phyloP scores from a whole-genome alignment of 2,888 invertebrate genomes.

The Neoaliturus tenellus region DNA sequence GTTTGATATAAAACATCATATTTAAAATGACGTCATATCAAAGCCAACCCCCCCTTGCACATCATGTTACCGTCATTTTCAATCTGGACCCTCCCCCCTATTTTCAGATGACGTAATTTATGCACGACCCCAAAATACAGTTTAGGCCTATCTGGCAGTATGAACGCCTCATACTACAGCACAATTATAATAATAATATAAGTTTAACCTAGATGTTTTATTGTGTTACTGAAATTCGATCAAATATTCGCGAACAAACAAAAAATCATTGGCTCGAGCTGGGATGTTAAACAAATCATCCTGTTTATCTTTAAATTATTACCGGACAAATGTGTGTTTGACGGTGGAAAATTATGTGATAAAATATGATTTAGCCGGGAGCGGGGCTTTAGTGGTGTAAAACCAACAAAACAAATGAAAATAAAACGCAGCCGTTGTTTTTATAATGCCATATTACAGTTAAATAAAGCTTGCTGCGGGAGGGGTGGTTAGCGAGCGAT shows the following conservation, averaged over 20 bases:
- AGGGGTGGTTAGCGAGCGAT: neutral
- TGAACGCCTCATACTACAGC: too few relatives aligned
- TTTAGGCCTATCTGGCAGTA: too few relatives aligned
- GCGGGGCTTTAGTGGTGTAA: neutral
- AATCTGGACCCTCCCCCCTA: too few relatives aligned
- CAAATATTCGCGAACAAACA: neutral
- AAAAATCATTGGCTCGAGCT: neutral
- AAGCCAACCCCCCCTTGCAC: too few relatives aligned
- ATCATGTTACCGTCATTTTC: too few relatives aligned
- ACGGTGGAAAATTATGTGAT: slow-evolving; percentile 5
- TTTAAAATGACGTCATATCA: too few relatives aligned
- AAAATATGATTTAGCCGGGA: slow-evolving; percentile 13
- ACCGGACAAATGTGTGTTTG: slow-evolving; percentile 19
- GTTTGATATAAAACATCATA: too few relatives aligned
- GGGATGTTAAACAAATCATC: slow-evolving; percentile 31
- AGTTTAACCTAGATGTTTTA: too few relatives aligned
- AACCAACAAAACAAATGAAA: slow-evolving; percentile 23
- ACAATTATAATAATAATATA: too few relatives aligned
- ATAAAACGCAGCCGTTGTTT: slow-evolving; percentile 18
- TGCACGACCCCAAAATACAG: too few relatives aligned
- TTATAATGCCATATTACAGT: slow-evolving; percentile 22
- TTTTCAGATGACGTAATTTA: too few relatives aligned
- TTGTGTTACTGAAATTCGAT: neutral
- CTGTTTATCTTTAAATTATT: slow-evolving; percentile 11
- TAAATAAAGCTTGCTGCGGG: slow-evolving; percentile 35